Conservation (phyloP, 1,140 invertebrate species). For the Ceratoteleas bidentatus region DNA sequence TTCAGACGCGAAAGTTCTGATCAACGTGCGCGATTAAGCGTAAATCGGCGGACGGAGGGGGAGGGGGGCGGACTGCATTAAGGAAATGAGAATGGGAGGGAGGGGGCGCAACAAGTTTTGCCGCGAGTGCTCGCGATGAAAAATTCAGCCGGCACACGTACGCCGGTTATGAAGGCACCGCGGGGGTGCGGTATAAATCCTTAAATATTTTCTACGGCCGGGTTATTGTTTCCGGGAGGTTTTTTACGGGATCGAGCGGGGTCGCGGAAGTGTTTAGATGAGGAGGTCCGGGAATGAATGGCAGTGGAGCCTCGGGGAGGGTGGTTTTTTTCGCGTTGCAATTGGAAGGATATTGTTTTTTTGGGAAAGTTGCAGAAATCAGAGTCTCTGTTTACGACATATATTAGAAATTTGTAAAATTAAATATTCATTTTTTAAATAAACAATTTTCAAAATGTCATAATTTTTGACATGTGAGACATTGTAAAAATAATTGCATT, state of each 20-base stretch:
- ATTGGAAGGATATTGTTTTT: too few species aligned
- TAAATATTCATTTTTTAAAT: too few species aligned
- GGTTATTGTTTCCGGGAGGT: constrained; percentile 26
- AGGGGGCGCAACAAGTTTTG: constrained; percentile 44
- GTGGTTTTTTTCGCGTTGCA: too few species aligned
- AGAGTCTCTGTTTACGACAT: too few species aligned
- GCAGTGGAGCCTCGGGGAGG: too few species aligned
- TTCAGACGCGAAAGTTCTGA: constrained; percentile 7
- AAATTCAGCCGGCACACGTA: constrained; percentile 41
- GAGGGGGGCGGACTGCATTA: constrained; percentile 17
- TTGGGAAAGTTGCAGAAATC: too few species aligned
- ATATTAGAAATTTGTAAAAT: too few species aligned
- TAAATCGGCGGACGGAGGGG: constrained; percentile 9
- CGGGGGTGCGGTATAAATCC: constrained; percentile 28
- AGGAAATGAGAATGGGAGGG: constrained; percentile 24
- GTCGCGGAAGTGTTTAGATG: constrained; percentile 62
- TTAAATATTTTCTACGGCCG: constrained; percentile 39
- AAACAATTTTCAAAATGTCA: too few species aligned
- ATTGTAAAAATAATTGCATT: too few species aligned
- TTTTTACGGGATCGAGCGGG: constrained; percentile 32
- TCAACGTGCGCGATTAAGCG: constrained; percentile 23
- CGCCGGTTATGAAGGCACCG: constrained; percentile 14
- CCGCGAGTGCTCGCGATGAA: constrained; percentile 14
- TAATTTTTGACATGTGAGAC: too few species aligned
- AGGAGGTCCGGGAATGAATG: constrained; percentile 54